These are phyloP conservation scores for Microctenopoma stevenorrisi DNA, from an alignment of 2,797 vertebrate species.

Conservation along the genomic window DNA sequence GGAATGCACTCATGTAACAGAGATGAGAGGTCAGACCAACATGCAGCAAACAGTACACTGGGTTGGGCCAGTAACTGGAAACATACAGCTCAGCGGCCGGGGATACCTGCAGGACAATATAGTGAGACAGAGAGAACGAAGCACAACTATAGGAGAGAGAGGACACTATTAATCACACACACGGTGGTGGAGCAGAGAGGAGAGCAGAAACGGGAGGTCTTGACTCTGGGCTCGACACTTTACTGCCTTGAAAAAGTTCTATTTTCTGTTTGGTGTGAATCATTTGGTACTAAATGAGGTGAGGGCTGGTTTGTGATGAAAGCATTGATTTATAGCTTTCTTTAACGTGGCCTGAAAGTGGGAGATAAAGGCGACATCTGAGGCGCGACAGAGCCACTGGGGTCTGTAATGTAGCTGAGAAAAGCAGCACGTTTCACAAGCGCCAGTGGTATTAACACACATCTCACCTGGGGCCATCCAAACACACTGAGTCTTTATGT, in stretches of 20 bases:
- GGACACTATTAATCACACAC: too few species aligned
- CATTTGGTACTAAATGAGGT: slow-evolving; percentile 52
- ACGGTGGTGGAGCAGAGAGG: too few species aligned
- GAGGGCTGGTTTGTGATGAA: slow-evolving; percentile 40
- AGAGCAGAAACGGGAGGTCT: too few species aligned
- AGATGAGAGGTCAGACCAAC: neutral
- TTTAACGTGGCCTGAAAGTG: slow-evolving; percentile 26
- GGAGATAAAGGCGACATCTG: slow-evolving; percentile 39
- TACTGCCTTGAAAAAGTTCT: slow-evolving; percentile 1
- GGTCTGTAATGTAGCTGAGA: slow-evolving; percentile 60
- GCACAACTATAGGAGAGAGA: too few species aligned
- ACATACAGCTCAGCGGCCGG: too few species aligned
- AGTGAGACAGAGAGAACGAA: too few species aligned
- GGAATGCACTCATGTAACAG: neutral
- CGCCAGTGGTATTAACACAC: slow-evolving; percentile 43
- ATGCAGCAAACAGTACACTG: too few species aligned
- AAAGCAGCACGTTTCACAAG: slow-evolving; percentile 70
- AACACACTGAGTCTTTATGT: slow-evolving; percentile 60
- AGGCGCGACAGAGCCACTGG: slow-evolving; percentile 26
- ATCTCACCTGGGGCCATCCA: slow-evolving; percentile 73
- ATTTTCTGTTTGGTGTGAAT: slow-evolving; percentile 55
- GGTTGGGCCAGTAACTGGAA: too few species aligned
- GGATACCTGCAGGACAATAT: too few species aligned
- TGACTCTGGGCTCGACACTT: neutral
- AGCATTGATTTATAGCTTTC: slow-evolving; percentile 63